phyloP scores from a whole-genome alignment of 2,888 invertebrate genomes.

The Physocephala rufipes region DNA sequence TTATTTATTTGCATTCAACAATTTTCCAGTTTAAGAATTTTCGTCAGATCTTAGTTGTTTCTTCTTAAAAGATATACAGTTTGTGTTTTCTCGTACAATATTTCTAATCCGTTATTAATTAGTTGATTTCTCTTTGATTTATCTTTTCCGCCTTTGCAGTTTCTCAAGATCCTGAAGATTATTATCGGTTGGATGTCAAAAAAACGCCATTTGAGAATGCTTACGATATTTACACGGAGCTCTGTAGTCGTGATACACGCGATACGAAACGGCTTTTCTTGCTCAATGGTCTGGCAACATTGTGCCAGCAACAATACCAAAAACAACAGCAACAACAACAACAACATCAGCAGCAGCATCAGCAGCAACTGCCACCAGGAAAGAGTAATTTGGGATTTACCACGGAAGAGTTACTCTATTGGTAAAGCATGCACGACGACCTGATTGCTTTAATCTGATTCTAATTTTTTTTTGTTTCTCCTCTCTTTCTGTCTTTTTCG shows the following conservation, averaged over 20 bases:
- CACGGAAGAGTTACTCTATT: conserved; percentile 82
- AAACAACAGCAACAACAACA: conserved; percentile 32
- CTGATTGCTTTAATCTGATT: conserved; percentile 21
- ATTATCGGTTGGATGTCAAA: conserved; percentile 71
- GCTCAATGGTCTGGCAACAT: conserved; percentile 87
- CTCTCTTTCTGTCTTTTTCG: not conserved
- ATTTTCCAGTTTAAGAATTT: no score
- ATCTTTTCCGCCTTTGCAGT: conserved; percentile 44
- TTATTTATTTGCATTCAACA: no score
- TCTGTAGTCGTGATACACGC: conserved; percentile 70
- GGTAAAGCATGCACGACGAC: conserved; percentile 67
- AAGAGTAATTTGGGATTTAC: conserved; percentile 72
- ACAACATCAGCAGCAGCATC: conserved; percentile 22
- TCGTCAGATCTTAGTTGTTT: no score
- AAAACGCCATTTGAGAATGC: conserved; percentile 73
- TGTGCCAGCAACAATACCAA: conserved; percentile 63
- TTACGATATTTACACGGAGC: conserved; percentile 71
- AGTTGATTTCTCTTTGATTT: not conserved
- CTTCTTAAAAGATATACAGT: no score
- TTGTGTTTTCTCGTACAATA: no score
- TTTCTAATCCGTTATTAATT: no score
- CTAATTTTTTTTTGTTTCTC: not conserved
- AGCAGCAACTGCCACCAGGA: conserved; percentile 36
- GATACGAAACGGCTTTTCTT: conserved; percentile 85
- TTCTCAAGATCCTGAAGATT: conserved; percentile 70